Evolutionary conservation across 35 echinoderm and acorn worm species (phyloP), one percentile per base, ranked within the genome.

Genomic region (Lytechinus pictus): DNA sequence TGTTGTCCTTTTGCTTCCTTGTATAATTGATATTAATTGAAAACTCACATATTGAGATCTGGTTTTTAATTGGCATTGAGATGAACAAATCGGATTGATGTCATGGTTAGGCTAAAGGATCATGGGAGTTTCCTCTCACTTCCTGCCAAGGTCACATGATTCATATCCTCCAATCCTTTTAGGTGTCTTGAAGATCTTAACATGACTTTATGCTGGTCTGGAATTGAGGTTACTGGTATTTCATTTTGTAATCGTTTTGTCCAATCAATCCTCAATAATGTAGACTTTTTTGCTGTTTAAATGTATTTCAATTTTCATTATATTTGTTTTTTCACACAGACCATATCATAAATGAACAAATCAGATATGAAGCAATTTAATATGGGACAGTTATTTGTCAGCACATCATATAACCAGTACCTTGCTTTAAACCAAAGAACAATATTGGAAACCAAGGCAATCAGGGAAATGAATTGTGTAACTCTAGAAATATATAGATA

Each of bases 91-190:
- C 5, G 21, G 21, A 79, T 79, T 16, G 66, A 79, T 79, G 66
- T 79, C 66, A 79, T 79, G 66, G 66, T 79, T 19, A 79, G 66
- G 19, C 66, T 24, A n/a, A 24, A 79, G 66, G 16, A 79, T 79
- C 66, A 79, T 79, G 66, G 66, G 66, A 79, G 66, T 79, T 79
- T 79, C 66, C 66, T 79, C 19, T 79, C 66, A n/a, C 66, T 79
- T 79, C 66, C 66, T 79, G 66, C n/a, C 66, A 79, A 79, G 66
- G 66, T 79, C 66, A 79, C 66, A 79, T 79, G 66, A 79, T 79
- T 79, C 66, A 79, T 79, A 79, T 79, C 66, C 66, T n/a, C 66
- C 66, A 24, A 24, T 79, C 66, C 66, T 24, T 24, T 16, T 14
- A 79, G 66, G 16, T 79, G 19, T 79, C 66, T 79, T 24, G 66